phyloP scores from a whole-genome alignment of 2,888 invertebrate genomes.

The Drosophila gaucha region DNA sequence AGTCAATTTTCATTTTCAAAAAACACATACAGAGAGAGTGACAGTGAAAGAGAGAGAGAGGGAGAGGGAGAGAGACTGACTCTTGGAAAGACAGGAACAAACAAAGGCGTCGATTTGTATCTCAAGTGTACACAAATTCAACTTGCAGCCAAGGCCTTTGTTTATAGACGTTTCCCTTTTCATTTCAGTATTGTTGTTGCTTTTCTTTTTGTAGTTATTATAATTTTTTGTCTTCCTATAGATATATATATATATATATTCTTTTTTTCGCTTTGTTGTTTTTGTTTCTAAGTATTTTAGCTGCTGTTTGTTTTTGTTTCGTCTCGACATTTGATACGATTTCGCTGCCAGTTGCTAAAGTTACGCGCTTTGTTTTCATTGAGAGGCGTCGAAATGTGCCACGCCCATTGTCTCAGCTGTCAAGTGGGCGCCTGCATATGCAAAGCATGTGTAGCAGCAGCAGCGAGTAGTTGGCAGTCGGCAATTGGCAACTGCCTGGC shows the following conservation, averaged over 20 bases:
- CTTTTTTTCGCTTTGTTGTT: conserved; percentile 1
- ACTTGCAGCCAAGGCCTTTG: conserved; percentile 35
- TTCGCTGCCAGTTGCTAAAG: conserved; percentile 31
- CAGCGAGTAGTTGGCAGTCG: conserved; percentile 18
- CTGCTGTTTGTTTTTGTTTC: conserved; percentile 46
- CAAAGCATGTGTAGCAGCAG: conserved; percentile 55
- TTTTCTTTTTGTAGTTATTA: conserved; percentile 22
- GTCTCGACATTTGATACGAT: conserved; percentile 55
- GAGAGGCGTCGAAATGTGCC: conserved; percentile 62
- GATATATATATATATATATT: background rate
- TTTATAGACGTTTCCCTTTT: conserved; percentile 44
- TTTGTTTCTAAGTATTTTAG: conserved; percentile 47
- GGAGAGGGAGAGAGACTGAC: background rate
- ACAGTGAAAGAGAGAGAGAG: background rate
- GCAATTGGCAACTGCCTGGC: conserved; percentile 28
- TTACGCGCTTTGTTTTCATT: conserved; percentile 34
- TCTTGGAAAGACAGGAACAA: conserved; percentile 50
- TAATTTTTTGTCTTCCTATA: conserved; percentile 17
- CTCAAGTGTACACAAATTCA: conserved; percentile 51
- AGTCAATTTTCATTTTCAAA: conserved; percentile 22
- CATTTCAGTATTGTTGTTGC: conserved; percentile 12
- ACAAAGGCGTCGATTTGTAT: conserved; percentile 67
- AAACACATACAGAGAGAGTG: background rate
- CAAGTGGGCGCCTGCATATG: conserved; percentile 63
- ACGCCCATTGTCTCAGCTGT: conserved; percentile 32